phyloP scores from a whole-genome alignment of 2,888 invertebrate genomes.

The Limnephilus auricula region DNA sequence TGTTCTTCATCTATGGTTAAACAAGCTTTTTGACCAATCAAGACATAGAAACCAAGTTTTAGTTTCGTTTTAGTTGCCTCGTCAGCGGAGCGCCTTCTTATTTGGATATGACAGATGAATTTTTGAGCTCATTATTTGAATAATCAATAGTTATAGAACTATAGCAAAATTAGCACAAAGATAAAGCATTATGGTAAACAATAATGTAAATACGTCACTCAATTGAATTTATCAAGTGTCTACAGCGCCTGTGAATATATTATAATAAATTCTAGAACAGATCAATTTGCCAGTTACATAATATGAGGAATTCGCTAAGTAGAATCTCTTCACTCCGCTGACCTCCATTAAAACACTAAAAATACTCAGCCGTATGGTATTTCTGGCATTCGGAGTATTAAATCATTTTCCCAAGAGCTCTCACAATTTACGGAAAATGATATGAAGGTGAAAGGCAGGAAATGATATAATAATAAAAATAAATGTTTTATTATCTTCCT shows the following conservation, averaged over 20 bases:
- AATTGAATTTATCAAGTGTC: neutral
- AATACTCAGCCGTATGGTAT: neutral
- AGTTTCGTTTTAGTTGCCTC: too few relatives aligned
- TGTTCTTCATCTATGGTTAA: too few relatives aligned
- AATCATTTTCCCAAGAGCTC: neutral
- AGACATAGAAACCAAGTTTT: too few relatives aligned
- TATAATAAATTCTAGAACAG: neutral
- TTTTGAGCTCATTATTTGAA: too few relatives aligned
- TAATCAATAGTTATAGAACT: neutral
- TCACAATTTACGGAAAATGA: neutral
- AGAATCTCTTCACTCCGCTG: neutral
- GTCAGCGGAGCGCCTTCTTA: too few relatives aligned
- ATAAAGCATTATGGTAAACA: neutral
- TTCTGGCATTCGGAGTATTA: neutral
- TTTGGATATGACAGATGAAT: too few relatives aligned
- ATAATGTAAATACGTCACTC: neutral
- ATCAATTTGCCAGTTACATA: neutral
- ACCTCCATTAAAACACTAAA: conserved; percentile 3
- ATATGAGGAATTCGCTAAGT: conserved; percentile 2
- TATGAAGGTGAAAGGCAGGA: neutral
- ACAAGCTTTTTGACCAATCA: too few relatives aligned
- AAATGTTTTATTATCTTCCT: too few relatives aligned
- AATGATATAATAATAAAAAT: neutral
- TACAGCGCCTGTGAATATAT: neutral
- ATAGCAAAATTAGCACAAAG: neutral